Evolutionary conservation across 2,797 vertebrate species (phyloP).

Genomic region (Dromococcyx pavoninus): DNA sequence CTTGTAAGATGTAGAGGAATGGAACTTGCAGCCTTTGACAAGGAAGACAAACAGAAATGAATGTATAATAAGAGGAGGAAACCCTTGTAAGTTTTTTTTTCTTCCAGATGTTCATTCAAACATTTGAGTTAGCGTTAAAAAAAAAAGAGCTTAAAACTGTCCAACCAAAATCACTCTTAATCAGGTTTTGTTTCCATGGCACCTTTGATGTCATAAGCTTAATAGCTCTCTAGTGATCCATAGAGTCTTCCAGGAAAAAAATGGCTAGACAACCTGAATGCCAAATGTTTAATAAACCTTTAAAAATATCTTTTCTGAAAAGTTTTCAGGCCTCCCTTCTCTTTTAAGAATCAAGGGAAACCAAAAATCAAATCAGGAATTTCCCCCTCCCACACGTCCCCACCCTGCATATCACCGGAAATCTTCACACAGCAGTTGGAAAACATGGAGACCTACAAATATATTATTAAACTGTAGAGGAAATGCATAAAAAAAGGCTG

Average conservation of each 20-base stretch:
- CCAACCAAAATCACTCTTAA: constrained; percentile 62
- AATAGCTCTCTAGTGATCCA: constrained; percentile 48
- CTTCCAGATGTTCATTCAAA: constrained; percentile 34
- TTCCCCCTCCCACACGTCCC: background rate
- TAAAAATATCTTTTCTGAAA: constrained; percentile 10
- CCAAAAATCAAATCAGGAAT: background rate
- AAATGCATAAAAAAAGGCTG: constrained; percentile 45
- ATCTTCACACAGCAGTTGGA: background rate
- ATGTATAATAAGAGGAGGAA: background rate
- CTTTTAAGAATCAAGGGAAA: background rate
- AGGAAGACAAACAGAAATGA: background rate
- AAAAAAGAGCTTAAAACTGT: constrained; percentile 1
- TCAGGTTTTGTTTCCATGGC: constrained; percentile 69
- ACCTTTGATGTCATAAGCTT: constrained; percentile 63
- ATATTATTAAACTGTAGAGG: constrained; percentile 39
- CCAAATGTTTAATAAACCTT: constrained; percentile 20
- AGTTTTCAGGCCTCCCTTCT: background rate
- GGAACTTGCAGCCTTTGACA: background rate
- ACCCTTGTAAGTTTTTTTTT: background rate
- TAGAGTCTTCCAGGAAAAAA: constrained; percentile 29
- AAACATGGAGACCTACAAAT: background rate
- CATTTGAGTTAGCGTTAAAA: background rate
- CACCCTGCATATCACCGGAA: background rate
- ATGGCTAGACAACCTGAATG: background rate
- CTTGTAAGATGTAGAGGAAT: background rate